Evolutionary conservation across 2,113 vertebrate species (phyloP), one percentile per base, ranked within the genome.

Genomic region (Meleagris gallopavo): DNA sequence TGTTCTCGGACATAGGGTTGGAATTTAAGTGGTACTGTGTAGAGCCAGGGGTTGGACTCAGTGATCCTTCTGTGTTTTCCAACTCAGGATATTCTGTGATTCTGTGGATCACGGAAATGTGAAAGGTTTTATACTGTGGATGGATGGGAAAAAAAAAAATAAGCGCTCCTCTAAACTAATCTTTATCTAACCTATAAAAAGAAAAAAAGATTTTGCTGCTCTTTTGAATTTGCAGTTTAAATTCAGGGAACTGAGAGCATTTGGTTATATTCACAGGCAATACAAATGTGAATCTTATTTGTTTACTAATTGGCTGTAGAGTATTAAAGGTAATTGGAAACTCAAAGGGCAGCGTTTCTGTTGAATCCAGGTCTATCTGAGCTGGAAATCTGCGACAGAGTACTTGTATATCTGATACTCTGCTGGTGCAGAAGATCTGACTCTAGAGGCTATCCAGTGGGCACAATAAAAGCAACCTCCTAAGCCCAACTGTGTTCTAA

Each of bases 331-430:
- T 93, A 66, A 83, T 77, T 71, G 50, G 71, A 84, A 93, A 67
- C 25, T 89, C 82, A 94, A 91, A 95, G 93, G 91, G 93, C 87
- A 77, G 50, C 29, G 34, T 12, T 83, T 66, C 62, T 89, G 82
- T 79, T 86, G 69, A 85, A 75, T 92, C 78, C 32, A 55, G 32
- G 71, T 70, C 55, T 79, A 9, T 34, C 58, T 75, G 50, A 95
- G 40, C 74, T 67, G 64, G 17, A 84, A 52, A 58, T 20, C 77
- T 92, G 3, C 73, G 57, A 57, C 41, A 72, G 65, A 78, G 30
- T 34, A 15, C 29, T 40, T 40, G 29, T 24, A 0, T 78, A 7
- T 52, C 34, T 79, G 62, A 62, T 60, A n/a, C 14, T 32, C n/a
- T 36, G 25, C 40, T 62, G 58, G 45, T 65, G 70, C n/a, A 41